phyloP scores from a whole-genome alignment of 2,888 invertebrate genomes.

The Heliconius charithonia region DNA sequence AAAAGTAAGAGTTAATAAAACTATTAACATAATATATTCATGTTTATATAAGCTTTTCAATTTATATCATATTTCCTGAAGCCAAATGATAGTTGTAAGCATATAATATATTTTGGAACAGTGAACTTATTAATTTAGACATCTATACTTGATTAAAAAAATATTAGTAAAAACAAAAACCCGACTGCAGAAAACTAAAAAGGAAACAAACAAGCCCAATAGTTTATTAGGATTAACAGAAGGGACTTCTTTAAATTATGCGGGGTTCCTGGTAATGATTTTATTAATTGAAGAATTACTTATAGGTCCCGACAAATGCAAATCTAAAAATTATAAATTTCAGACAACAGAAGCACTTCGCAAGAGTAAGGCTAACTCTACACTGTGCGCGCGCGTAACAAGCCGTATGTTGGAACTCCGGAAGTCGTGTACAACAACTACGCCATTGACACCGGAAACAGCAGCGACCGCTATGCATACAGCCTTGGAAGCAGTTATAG shows the following conservation, averaged over 20 bases:
- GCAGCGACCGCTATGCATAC: constrained; percentile 74
- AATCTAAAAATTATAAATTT: constrained; percentile 36
- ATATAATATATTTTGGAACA: background rate
- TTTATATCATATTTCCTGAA: no score
- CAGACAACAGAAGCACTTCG: constrained; percentile 87
- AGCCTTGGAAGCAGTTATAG: constrained; percentile 72
- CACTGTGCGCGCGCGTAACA: constrained; percentile 65
- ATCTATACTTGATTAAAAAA: no score
- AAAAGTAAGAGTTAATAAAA: constrained; percentile 75
- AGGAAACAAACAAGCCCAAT: no score
- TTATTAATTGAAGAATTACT: no score
- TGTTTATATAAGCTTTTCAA: background rate
- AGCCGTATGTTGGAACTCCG: constrained; percentile 71
- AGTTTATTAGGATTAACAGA: no score
- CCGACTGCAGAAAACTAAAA: no score
- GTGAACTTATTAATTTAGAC: no score
- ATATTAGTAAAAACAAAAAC: no score
- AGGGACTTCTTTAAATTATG: no score
- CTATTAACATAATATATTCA: background rate
- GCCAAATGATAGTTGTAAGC: background rate
- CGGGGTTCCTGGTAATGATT: no score
- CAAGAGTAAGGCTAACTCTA: constrained; percentile 85
- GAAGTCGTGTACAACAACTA: constrained; percentile 70
- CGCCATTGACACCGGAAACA: constrained; percentile 75
- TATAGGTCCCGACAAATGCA: no score